These are phyloP conservation scores for Poecilia picta DNA, from an alignment of 2,797 vertebrate species.

Conservation along the genomic window DNA sequence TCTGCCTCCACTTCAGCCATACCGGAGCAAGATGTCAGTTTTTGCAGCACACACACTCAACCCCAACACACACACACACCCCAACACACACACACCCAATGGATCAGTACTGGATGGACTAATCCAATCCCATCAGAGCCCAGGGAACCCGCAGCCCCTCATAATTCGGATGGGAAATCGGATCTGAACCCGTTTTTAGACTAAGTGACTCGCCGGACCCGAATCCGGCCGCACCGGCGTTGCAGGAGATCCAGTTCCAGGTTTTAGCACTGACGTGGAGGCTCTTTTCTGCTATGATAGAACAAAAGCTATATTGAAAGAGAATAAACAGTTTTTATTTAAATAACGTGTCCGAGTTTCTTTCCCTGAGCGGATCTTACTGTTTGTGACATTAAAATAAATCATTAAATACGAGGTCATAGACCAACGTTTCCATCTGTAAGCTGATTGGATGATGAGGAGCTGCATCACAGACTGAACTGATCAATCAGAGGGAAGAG, in stretches of 20 bases:
- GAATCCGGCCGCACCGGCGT: conserved; percentile 68
- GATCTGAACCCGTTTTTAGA: conserved; percentile 47
- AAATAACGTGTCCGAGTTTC: conserved; percentile 39
- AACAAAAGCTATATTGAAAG: conserved; percentile 85
- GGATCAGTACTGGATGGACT: conserved; percentile 48
- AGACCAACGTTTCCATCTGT: too few species aligned
- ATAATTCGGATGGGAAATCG: conserved; percentile 52
- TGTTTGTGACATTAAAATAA: not conserved
- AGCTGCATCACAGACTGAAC: not conserved
- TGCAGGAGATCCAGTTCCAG: conserved; percentile 77
- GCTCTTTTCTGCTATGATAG: conserved; percentile 83
- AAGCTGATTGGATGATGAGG: not conserved
- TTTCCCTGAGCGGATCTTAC: not conserved
- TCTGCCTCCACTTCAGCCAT: conserved; percentile 83
- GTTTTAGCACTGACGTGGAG: conserved; percentile 82
- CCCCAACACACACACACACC: conserved; percentile 12
- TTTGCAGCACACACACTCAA: conserved; percentile 54
- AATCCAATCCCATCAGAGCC: conserved; percentile 57
- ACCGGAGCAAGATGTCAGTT: conserved; percentile 81
- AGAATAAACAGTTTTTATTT: conserved; percentile 87
- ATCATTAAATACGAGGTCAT: not conserved
- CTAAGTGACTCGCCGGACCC: conserved; percentile 73
- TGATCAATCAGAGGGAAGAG: not conserved
- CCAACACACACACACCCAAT: conserved; percentile 27
- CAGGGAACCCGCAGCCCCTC: conserved; percentile 62